phyloP scores from a whole-genome alignment of 2,797 vertebrate genomes.

The Crenichthys baileyi region DNA sequence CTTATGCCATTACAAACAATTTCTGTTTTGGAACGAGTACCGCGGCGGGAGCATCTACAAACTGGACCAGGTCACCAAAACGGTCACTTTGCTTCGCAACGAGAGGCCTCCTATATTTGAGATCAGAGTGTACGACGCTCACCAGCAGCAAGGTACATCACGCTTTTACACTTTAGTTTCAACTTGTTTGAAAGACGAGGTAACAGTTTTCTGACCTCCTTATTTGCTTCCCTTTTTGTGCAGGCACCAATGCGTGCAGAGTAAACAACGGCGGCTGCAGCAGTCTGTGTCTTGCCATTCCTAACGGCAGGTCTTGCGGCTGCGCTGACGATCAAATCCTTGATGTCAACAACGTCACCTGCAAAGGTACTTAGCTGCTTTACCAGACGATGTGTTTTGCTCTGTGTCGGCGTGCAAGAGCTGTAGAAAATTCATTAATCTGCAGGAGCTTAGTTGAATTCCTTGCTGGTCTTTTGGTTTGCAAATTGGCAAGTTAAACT shows the following conservation, averaged over 20 bases:
- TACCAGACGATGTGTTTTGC: constrained; percentile 31
- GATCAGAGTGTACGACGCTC: constrained; percentile 95
- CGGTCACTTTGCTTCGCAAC: constrained; percentile 89
- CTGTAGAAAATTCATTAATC: constrained; percentile 52
- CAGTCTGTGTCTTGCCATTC: constrained; percentile 93
- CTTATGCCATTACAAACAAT: constrained; percentile 94
- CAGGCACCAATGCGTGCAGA: constrained; percentile 90
- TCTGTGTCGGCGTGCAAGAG: constrained; percentile 18
- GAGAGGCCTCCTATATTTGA: constrained; percentile 97
- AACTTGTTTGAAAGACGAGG: neutral
- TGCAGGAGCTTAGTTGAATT: constrained; percentile 36
- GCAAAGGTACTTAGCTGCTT: constrained; percentile 84
- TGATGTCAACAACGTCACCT: constrained; percentile 88
- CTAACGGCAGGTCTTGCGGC: constrained; percentile 88
- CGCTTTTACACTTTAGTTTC: too few relatives aligned
- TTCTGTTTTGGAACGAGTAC: constrained; percentile 98
- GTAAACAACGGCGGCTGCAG: constrained; percentile 95
- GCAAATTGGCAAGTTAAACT: neutral
- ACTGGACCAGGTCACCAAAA: constrained; percentile 87
- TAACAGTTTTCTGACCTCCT: neutral
- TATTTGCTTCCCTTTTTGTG: neutral
- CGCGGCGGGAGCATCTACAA: constrained; percentile 95
- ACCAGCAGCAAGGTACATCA: constrained; percentile 93
- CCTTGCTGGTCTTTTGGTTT: constrained; percentile 33
- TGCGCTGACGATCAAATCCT: constrained; percentile 96